phyloP scores from a whole-genome alignment of 2,113 vertebrate genomes.

The Entomyzon cyanotis region DNA sequence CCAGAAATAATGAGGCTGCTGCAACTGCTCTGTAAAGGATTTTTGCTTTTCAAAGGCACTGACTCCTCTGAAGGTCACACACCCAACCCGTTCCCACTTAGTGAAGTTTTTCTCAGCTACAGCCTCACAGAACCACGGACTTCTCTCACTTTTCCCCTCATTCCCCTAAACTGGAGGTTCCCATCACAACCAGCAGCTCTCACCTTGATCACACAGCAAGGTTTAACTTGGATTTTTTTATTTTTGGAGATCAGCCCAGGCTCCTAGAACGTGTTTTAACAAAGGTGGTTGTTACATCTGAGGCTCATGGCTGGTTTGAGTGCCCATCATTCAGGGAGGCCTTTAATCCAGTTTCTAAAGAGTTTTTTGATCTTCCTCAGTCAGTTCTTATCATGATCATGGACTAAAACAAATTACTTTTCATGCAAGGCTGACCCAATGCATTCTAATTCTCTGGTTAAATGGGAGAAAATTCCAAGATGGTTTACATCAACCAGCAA shows the following conservation, averaged over 20 bases:
- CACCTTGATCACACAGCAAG: background rate
- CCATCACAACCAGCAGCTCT: background rate
- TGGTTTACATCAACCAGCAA: background rate
- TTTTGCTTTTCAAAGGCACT: constrained; percentile 2
- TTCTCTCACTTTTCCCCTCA: background rate
- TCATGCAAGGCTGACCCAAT: background rate
- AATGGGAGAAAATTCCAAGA: background rate
- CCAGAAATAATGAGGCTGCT: constrained; percentile 34
- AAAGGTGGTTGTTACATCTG: background rate
- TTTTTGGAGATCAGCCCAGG: background rate
- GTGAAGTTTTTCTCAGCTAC: background rate
- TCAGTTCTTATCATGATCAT: background rate
- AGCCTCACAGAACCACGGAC: background rate
- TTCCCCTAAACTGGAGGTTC: background rate
- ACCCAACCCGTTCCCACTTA: background rate
- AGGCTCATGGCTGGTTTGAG: background rate
- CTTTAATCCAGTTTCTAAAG: constrained; percentile 4
- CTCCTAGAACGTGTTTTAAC: background rate
- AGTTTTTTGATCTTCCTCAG: background rate
- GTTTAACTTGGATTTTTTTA: background rate
- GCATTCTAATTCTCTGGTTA: background rate
- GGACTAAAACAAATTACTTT: constrained; percentile 23
- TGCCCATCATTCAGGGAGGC: background rate
- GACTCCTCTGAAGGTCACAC: background rate
- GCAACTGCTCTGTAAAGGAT: background rate